Percentiles rank a stretch among this genome's conserved stretches.
phyloP scores from a whole-genome alignment of 2,797 vertebrate genomes.

The Etheostoma perlongum region DNA sequence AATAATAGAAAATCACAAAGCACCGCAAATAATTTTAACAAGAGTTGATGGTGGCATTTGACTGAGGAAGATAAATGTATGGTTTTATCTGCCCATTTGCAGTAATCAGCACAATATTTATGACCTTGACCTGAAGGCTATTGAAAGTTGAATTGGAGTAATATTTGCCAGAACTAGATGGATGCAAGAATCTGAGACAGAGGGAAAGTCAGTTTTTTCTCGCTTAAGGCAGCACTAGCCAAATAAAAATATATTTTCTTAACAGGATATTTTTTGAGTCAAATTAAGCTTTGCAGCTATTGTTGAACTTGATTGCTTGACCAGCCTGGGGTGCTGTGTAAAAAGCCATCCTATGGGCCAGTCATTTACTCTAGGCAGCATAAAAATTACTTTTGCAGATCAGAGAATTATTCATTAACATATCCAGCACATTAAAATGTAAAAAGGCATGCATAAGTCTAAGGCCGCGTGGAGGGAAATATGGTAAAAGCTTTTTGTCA shows the following conservation, averaged over 20 bases:
- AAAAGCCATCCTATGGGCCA: slow-evolving; percentile 37
- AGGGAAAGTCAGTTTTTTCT: slow-evolving; percentile 15
- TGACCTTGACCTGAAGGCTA: slow-evolving; percentile 22
- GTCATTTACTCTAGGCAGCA: slow-evolving; percentile 25
- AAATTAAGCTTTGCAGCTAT: slow-evolving; percentile 33
- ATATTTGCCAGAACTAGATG: slow-evolving; percentile 39
- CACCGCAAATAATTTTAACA: slow-evolving; percentile 22
- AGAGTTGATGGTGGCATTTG: slow-evolving; percentile 45
- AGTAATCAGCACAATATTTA: slow-evolving; percentile 54
- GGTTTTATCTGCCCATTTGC: slow-evolving; percentile 27
- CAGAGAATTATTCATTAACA: slow-evolving; percentile 53
- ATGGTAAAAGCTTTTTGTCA: slow-evolving; percentile 38
- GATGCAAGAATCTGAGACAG: slow-evolving; percentile 41
- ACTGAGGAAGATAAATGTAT: slow-evolving; percentile 22
- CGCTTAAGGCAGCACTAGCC: slow-evolving; percentile 9
- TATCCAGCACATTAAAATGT: slow-evolving; percentile 50
- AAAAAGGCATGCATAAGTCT: slow-evolving; percentile 7
- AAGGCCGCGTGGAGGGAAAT: slow-evolving; percentile 3
- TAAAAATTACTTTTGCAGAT: slow-evolving; percentile 49
- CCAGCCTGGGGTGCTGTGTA: slow-evolving; percentile 30
- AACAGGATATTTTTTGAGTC: slow-evolving; percentile 40
- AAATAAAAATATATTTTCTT: slow-evolving; percentile 40
- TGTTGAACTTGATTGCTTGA: slow-evolving; percentile 33
- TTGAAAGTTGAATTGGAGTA: slow-evolving; percentile 45
- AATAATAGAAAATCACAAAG: slow-evolving; percentile 55